phyloP scores from a whole-genome alignment of 2,113 vertebrate species.

The Tonatia bakeri region DNA sequence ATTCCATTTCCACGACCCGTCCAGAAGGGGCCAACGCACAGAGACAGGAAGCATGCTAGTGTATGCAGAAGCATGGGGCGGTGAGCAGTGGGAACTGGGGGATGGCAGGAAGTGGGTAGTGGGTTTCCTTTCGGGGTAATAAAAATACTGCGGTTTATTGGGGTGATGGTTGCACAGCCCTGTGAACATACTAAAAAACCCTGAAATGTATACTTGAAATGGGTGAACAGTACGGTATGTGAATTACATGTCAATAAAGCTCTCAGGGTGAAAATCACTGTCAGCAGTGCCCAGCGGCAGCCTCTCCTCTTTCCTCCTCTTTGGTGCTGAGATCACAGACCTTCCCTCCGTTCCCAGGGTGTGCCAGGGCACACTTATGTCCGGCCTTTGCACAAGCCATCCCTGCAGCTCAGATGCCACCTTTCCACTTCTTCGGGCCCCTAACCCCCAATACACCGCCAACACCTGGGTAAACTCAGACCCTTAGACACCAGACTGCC shows the following conservation, averaged over 20 bases:
- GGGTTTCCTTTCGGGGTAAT: background rate
- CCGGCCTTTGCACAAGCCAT: background rate
- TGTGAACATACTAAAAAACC: background rate
- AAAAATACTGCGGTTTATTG: background rate
- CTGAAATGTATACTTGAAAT: background rate
- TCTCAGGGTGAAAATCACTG: background rate
- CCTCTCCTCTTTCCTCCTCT: background rate
- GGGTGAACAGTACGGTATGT: rapidly evolving
- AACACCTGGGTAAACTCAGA: background rate
- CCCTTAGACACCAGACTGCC: background rate
- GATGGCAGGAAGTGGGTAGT: background rate
- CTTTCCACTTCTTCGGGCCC: background rate
- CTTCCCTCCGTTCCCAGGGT: background rate
- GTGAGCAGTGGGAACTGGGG: background rate
- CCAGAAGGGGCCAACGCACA: background rate
- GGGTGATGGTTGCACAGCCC: background rate
- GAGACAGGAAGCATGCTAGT: background rate
- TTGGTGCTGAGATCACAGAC: background rate
- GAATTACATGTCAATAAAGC: background rate
- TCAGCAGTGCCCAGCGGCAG: too few species aligned
- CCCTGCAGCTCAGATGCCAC: background rate
- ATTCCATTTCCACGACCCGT: background rate
- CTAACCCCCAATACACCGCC: background rate
- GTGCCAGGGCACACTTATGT: too few species aligned
- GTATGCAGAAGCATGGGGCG: rapidly evolving